Evolutionary conservation across 2,797 vertebrate species (phyloP), one percentile per base, ranked within the genome.

Genomic region (Ceryle rudis): DNA sequence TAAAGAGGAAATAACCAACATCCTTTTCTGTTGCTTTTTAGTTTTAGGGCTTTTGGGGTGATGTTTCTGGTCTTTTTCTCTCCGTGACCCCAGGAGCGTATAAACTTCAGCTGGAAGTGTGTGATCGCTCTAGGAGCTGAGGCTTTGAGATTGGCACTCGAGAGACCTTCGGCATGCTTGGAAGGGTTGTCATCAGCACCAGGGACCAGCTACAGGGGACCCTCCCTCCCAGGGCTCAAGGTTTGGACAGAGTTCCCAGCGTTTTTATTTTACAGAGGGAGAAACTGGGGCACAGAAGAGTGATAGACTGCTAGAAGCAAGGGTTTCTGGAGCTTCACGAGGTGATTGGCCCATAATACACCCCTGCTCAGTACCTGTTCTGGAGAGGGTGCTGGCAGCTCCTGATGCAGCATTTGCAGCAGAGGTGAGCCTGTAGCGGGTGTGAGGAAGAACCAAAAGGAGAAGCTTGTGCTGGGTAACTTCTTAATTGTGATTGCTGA

Each of bases 151-250:
- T 4, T n/a, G 58, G 11, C 31, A 11, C 20, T 23, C 15, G 0
- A 0, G 13, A 52, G 51, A 22, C 23, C 33, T 39, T 28, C 28
- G 20, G 39, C 11, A 10, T 0, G 0, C 5, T 55, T 23, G 23
- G 14, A 8, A 51, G 77, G 17, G n/a, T 9, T 71, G 46, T 20
- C 8, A 1, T 29, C 47, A 7, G 12, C 57, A 22, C 12, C 10
- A 5, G 20, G 42, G 41, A 37, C 17, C 13, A 13, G 14, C 28
- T 41, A 11, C 20, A 44, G 58, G 15, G 29, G 41, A 37, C 17
- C 13, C 11, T 39, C 35, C 7, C 1, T 18, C 2, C 0, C 1
- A 3, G 52, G 39, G 17, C 49, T 73, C 18, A 15, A 44, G 2
- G 22, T 70, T 46, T 39, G 65, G 42, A 23, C 20, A 9, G 51